Evolutionary conservation across 2,797 vertebrate genomes (phyloP).

Genomic region (Eutrigla gurnardus): DNA sequence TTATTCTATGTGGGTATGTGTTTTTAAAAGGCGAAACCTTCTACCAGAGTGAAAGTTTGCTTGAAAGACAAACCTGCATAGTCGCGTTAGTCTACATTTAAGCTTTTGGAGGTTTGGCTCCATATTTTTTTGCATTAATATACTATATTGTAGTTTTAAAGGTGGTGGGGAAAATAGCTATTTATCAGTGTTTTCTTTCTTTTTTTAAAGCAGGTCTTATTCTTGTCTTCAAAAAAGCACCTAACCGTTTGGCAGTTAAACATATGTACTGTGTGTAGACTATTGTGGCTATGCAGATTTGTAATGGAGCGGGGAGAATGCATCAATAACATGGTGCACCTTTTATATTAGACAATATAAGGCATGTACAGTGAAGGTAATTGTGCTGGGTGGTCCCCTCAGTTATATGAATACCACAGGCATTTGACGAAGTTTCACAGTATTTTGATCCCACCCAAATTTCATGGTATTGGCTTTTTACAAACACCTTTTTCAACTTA

Average conservation of each 20-base stretch:
- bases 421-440: conserved; percentile 28
- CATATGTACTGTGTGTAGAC: conserved; percentile 27
- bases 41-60: conserved; percentile 39
- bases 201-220: conserved; percentile 9
- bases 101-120: neutral
- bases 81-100: conserved; percentile 48
- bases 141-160: conserved; percentile 10
- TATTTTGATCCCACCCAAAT: conserved; percentile 44
- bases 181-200: neutral
- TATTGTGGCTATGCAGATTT: conserved; percentile 61
- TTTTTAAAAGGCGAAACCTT: conserved; percentile 51
- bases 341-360: conserved; percentile 40
- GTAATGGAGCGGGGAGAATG: conserved; percentile 32
- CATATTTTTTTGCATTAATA: neutral
- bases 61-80: conserved; percentile 55
- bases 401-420: conserved; percentile 29
- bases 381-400: conserved; percentile 25
- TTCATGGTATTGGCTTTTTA: conserved; percentile 49
- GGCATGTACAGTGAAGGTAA: conserved; percentile 49
- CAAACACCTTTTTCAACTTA: conserved; percentile 33
- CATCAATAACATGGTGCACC: conserved; percentile 40
- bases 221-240: conserved; percentile 12
- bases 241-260: conserved; percentile 28
- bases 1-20: conserved; percentile 30
- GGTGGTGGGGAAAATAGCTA: neutral